Evolutionary conservation across 2,888 invertebrate species (phyloP).

Genomic region (Sphaerophoria rueppellii): DNA sequence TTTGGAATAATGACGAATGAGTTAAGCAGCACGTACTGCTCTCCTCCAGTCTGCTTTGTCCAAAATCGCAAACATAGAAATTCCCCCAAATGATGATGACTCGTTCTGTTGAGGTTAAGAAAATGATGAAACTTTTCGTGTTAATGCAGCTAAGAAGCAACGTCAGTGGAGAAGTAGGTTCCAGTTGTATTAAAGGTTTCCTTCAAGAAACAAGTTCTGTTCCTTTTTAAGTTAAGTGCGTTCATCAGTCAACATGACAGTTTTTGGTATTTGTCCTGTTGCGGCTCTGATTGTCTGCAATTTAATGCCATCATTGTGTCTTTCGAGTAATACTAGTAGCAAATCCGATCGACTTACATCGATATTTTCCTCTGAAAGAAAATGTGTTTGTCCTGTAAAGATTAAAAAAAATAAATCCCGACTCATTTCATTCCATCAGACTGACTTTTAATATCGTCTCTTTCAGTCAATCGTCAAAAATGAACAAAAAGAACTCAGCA

Average conservation of each 20-base stretch:
- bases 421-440: neutral
- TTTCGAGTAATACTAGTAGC: constrained; percentile 8
- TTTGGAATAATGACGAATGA: neutral
- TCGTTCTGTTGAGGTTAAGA: constrained; percentile 16
- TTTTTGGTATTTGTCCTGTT: constrained; percentile 36
- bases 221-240: neutral
- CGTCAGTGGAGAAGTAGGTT: constrained; percentile 10
- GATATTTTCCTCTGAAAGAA: constrained; percentile 35
- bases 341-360: constrained; percentile 20
- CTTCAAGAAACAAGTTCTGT: constrained; percentile 25
- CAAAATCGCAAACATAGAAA: constrained; percentile 16
- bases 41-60: neutral
- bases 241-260: constrained; percentile 3
- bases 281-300: constrained; percentile 58
- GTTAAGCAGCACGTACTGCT: constrained; percentile 28
- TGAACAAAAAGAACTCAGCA: constrained; percentile 80
- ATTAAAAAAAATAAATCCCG: neutral
- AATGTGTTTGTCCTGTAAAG: constrained; percentile 62
- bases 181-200: constrained; percentile 50
- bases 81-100: constrained; percentile 26
- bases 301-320: constrained; percentile 47
- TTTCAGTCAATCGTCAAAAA: constrained; percentile 79
- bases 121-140: constrained; percentile 28
- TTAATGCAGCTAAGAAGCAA: constrained; percentile 30
- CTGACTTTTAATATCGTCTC: constrained; percentile 7